Evolutionary conservation across 2,888 invertebrate genomes (phyloP).

Genomic region (Synanthedon tipuliformis): DNA sequence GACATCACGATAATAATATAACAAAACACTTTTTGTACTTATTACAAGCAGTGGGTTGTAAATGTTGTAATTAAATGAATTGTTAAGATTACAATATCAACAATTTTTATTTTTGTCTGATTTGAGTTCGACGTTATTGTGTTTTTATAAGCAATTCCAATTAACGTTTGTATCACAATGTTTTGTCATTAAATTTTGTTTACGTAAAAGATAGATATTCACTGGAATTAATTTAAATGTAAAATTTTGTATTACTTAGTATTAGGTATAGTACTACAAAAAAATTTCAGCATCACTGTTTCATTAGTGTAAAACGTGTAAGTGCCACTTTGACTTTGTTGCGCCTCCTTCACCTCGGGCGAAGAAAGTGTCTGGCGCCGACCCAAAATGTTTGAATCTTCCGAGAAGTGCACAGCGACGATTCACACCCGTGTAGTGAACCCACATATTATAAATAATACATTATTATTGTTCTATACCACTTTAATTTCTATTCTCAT

Average conservation of each 20-base stretch:
- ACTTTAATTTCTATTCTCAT: background rate
- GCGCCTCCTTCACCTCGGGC: slow-evolving; percentile 18
- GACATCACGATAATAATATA: slow-evolving; percentile 34
- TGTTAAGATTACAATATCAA: too few species aligned
- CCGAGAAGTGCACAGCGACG: slow-evolving; percentile 43
- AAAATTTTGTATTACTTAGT: too few species aligned
- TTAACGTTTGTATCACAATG: too few species aligned
- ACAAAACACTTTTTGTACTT: too few species aligned
- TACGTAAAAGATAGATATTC: too few species aligned
- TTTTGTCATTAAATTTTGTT: too few species aligned
- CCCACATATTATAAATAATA: background rate
- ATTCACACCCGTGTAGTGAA: slow-evolving; percentile 16
- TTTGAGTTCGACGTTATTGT: background rate
- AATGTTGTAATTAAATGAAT: too few species aligned
- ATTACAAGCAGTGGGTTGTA: too few species aligned
- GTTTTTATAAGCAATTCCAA: too few species aligned
- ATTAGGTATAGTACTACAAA: too few species aligned
- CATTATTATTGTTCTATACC: background rate
- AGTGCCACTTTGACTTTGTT: slow-evolving; percentile 31
- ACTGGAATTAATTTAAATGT: too few species aligned
- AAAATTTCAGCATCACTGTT: slow-evolving; percentile 13
- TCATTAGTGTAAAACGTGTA: slow-evolving; percentile 22
- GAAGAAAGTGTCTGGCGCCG: slow-evolving; percentile 43
- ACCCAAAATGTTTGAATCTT: slow-evolving; percentile 47
- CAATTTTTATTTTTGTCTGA: background rate